Evolutionary conservation across 2,888 invertebrate genomes (phyloP).

Genomic region (Lycaena phlaeas): DNA sequence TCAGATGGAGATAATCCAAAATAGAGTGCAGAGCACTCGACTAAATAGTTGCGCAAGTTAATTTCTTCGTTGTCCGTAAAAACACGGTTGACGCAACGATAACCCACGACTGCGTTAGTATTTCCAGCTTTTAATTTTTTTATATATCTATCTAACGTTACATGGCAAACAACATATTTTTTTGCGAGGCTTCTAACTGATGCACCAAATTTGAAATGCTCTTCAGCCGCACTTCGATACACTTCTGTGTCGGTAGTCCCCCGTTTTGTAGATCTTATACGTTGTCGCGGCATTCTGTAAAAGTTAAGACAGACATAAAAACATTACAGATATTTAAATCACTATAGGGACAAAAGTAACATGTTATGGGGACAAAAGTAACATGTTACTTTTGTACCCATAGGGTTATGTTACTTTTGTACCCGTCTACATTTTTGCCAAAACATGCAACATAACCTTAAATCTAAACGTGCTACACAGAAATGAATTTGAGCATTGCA

Average conservation of each 20-base stretch:
- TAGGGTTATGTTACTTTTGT: constrained; percentile 8
- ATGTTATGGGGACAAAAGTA: too few species aligned
- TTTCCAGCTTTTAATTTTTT: constrained; percentile 18
- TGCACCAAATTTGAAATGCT: constrained; percentile 10
- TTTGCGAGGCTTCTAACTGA: constrained; percentile 16
- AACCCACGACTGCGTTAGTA: constrained; percentile 16
- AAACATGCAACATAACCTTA: too few species aligned
- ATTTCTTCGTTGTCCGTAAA: constrained; percentile 3
- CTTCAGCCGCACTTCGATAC: too few species aligned
- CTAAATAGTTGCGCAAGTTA: too few species aligned
- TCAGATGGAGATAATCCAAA: constrained; percentile 15
- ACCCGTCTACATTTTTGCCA: too few species aligned
- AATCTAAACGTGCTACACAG: too few species aligned
- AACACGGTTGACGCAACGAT: constrained; percentile 16
- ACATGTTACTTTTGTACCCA: too few species aligned
- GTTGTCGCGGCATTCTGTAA: constrained; percentile 14
- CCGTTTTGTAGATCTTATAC: constrained; percentile 10
- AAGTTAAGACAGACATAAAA: constrained; percentile 5
- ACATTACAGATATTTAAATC: background rate
- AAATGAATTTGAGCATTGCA: constrained; percentile 11
- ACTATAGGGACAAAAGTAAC: too few species aligned
- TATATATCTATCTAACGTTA: constrained; percentile 12
- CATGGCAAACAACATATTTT: constrained; percentile 12
- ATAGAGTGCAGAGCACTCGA: constrained; percentile 9
- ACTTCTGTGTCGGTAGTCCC: constrained; percentile 13